These are phyloP conservation scores for Heptranchias perlo DNA, from an alignment of 2,113 vertebrate genomes.

Conservation along the genomic window DNA sequence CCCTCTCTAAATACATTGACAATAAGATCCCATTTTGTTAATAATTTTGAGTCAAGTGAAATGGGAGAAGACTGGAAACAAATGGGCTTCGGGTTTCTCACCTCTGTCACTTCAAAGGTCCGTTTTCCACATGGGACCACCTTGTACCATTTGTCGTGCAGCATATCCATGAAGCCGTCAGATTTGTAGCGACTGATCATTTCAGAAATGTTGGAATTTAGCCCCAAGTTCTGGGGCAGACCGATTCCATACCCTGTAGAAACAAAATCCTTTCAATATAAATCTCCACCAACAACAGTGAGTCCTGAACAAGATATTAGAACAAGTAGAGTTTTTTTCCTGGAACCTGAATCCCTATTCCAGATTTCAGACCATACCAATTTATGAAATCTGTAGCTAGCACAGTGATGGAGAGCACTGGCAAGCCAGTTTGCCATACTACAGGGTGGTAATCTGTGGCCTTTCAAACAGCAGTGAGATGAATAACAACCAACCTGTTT, in stretches of 20 bases:
- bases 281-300: not conserved
- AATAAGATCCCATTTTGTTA: not conserved
- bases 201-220: constrained; percentile 78
- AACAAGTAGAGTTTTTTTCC: not conserved
- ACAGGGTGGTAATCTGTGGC: not conserved
- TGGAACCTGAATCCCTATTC: not conserved
- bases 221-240: constrained; percentile 76
- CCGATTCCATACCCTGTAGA: constrained; percentile 80
- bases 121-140: constrained; percentile 87
- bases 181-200: constrained; percentile 91
- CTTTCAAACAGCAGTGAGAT: not conserved
- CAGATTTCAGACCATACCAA: not conserved
- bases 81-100: constrained; percentile 44
- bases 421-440: not conserved
- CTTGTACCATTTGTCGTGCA: constrained; percentile 94
- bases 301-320: not conserved
- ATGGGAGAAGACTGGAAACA: not conserved
- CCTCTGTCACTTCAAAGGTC: constrained; percentile 80
- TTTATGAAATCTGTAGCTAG: not conserved
- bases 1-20: not conserved
- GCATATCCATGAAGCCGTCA: constrained; percentile 78
- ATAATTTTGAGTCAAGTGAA: not conserved
- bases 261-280: not conserved
- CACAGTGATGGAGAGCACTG: not conserved
- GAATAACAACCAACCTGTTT: not conserved